Conservation (phyloP, 2,113 vertebrate genomes). For the Channa maculata region DNA sequence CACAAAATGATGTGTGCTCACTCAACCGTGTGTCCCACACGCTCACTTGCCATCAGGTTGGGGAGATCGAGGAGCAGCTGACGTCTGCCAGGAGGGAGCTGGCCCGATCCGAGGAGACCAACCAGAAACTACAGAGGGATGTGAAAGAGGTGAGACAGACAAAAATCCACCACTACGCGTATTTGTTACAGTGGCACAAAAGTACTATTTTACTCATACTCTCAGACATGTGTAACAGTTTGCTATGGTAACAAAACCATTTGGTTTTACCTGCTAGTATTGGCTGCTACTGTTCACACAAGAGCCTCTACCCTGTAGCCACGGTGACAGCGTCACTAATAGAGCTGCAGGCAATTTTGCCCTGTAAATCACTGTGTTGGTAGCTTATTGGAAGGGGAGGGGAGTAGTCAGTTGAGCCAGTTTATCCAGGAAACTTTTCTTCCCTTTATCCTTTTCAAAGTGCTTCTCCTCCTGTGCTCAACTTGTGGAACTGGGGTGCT, state of each 20-base stretch:
- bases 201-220: conserved; percentile 32
- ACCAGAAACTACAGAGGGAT: conserved; percentile 91
- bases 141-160: conserved; percentile 88
- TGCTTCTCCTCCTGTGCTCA: neutral
- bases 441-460: neutral
- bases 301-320: conserved; percentile 32
- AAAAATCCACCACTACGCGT: conserved; percentile 23
- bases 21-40: neutral
- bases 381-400: conserved; percentile 16
- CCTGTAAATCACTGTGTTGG: conserved; percentile 21
- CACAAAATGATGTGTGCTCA: neutral
- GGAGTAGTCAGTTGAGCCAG: neutral
- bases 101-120: conserved; percentile 90
- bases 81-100: conserved; percentile 90
- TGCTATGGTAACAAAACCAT: conserved; percentile 55
- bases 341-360: conserved; percentile 17
- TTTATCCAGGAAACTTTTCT: conserved; percentile 2
- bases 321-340: conserved; percentile 27
- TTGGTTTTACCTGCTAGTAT: conserved; percentile 49
- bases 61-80: conserved; percentile 92
- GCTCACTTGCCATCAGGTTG: conserved; percentile 80
- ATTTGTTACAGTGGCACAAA: conserved; percentile 33
- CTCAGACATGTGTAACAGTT: conserved; percentile 33
- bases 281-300: conserved; percentile 24
- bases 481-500: conserved; percentile 19